Evolutionary conservation across 1,140 invertebrate genomes (phyloP).

Genomic region (Zaprionus lachaisei): DNA sequence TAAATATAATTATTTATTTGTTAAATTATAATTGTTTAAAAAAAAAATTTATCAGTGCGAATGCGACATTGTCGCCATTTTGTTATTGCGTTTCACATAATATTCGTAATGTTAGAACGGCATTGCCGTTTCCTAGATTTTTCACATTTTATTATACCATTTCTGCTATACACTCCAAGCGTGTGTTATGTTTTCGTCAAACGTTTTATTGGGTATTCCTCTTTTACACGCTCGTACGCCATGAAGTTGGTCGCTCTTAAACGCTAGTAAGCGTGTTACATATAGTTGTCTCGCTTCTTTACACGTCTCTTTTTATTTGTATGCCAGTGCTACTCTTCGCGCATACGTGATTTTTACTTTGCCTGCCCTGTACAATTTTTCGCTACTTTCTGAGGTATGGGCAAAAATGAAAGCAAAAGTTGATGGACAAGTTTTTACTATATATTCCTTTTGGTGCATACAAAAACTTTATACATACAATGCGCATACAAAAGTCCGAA

Average conservation of each 20-base stretch:
- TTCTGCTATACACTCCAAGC: slow-evolving; percentile 44
- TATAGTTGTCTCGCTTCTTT: slow-evolving; percentile 51
- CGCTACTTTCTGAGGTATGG: slow-evolving; percentile 53
- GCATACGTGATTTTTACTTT: slow-evolving; percentile 76
- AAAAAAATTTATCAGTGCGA: not conserved
- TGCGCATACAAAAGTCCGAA: slow-evolving; percentile 26
- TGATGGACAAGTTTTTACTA: slow-evolving; percentile 76
- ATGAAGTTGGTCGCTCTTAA: slow-evolving; percentile 65
- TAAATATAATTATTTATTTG: slow-evolving; percentile 7
- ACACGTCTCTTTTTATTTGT: slow-evolving; percentile 1
- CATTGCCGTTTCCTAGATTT: slow-evolving; percentile 30
- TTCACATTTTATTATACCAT: slow-evolving; percentile 35
- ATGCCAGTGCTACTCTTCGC: slow-evolving; percentile 47
- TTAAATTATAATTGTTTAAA: not conserved
- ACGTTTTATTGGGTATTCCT: slow-evolving; percentile 63
- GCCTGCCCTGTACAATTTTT: slow-evolving; percentile 68
- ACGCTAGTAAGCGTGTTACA: slow-evolving; percentile 19
- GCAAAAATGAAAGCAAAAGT: slow-evolving; percentile 83
- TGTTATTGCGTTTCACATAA: slow-evolving; percentile 28
- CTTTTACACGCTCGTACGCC: slow-evolving; percentile 52
- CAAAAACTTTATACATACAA: slow-evolving; percentile 22
- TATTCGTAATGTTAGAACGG: slow-evolving; percentile 42
- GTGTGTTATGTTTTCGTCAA: slow-evolving; percentile 68
- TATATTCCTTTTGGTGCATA: slow-evolving; percentile 52
- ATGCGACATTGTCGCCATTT: slow-evolving; percentile 39